phyloP scores from a whole-genome alignment of 37 sponge, comb jelly and placozoan species.

The Aphrocallistes beatrix region DNA sequence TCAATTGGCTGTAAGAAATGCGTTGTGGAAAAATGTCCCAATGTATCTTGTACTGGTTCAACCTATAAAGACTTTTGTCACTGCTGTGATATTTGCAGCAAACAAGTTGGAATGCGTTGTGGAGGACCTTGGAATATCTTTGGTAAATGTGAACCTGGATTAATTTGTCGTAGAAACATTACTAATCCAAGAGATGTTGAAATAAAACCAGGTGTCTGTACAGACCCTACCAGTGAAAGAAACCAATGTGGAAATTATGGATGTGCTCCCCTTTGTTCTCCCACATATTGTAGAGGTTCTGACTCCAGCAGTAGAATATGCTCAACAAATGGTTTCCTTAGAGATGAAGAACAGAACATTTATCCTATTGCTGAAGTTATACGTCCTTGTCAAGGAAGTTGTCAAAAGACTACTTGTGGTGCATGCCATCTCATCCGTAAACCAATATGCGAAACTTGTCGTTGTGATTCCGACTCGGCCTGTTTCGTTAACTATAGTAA shows the following conservation, averaged over 20 bases:
- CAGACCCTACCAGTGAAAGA: not conserved
- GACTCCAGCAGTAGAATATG: not conserved
- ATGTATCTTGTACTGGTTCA: not conserved
- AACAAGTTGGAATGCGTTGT: not conserved
- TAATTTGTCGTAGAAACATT: not conserved
- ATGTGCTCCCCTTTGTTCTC: not conserved
- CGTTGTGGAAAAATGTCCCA: not conserved
- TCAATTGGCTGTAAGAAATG: not conserved
- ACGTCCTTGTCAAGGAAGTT: conserved; percentile 1
- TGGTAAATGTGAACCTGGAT: conserved; percentile 1
- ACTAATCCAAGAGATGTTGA: not conserved
- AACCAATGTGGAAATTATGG: not conserved
- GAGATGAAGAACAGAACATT: not conserved
- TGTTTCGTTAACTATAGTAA: not conserved
- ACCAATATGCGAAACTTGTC: conserved; percentile 7
- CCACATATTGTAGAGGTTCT: not conserved
- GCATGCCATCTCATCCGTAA: conserved; percentile 4
- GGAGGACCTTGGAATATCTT: conserved; percentile 7
- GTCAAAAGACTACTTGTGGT: conserved; percentile 7
- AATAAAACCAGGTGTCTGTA: not conserved
- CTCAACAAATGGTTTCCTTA: not conserved
- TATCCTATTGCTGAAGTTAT: conserved; percentile 3
- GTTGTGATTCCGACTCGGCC: not conserved
- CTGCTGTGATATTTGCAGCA: conserved; percentile 7
- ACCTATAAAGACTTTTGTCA: not conserved